These are phyloP conservation scores for Sclerodermus sp. DNA, from an alignment of 2,888 invertebrate species.

Conservation along the genomic window DNA sequence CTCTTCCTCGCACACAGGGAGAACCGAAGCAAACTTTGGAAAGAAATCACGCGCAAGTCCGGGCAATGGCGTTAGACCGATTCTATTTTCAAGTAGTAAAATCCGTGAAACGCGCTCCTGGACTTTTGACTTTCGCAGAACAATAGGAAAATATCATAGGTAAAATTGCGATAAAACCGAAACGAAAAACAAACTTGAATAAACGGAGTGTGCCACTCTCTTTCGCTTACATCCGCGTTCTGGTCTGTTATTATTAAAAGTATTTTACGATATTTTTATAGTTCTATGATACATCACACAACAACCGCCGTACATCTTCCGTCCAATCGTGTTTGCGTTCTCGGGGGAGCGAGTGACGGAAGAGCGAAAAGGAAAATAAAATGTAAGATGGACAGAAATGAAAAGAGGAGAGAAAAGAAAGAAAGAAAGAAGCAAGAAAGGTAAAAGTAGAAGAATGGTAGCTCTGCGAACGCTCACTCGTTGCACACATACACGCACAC, in stretches of 20 bases:
- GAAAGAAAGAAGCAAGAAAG: slow-evolving; percentile 26
- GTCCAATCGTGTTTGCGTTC: slow-evolving; percentile 27
- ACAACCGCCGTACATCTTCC: slow-evolving; percentile 35
- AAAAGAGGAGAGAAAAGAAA: slow-evolving; percentile 8
- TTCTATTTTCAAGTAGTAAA: too few relatives aligned
- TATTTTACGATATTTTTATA: slow-evolving; percentile 36
- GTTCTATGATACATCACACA: slow-evolving; percentile 44
- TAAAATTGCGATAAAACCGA: not conserved
- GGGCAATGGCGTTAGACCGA: too few relatives aligned
- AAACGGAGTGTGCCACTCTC: not conserved
- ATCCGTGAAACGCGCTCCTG: too few relatives aligned
- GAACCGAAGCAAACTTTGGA: too few relatives aligned
- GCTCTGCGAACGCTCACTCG: too few relatives aligned
- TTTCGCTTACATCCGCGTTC: not conserved
- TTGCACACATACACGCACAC: too few relatives aligned
- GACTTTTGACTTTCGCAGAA: too few relatives aligned
- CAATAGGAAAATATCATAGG: slow-evolving; percentile 2
- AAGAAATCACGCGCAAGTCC: too few relatives aligned
- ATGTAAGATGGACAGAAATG: too few relatives aligned
- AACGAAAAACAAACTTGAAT: not conserved
- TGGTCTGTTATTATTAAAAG: too few relatives aligned
- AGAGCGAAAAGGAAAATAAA: slow-evolving; percentile 21
- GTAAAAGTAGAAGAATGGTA: too few relatives aligned
- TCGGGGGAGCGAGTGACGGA: not conserved
- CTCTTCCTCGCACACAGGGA: too few relatives aligned